A percentile compares a stretch with the other conserved stretches of the same genome.
These are phyloP conservation scores for Fregata magnificens DNA, from an alignment of 2,113 vertebrate genomes.

Conservation along the genomic window DNA sequence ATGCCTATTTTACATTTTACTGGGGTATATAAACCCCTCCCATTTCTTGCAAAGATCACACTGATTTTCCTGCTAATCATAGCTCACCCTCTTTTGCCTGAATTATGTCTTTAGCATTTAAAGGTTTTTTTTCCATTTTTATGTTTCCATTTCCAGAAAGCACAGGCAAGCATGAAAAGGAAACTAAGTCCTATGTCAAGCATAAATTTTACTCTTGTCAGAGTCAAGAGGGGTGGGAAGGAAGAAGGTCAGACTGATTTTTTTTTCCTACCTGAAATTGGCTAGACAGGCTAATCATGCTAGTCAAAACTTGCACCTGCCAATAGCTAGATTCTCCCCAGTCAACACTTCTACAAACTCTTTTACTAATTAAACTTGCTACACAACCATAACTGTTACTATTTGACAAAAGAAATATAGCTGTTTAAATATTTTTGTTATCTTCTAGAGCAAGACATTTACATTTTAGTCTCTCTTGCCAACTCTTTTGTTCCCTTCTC, in stretches of 20 bases:
- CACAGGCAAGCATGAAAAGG: not conserved
- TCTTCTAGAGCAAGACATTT: not conserved
- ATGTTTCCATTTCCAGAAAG: not conserved
- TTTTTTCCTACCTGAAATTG: not conserved
- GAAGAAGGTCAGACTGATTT: not conserved
- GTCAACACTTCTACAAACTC: not conserved
- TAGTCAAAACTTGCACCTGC: not conserved
- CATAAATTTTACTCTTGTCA: not conserved
- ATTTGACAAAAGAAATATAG: not conserved
- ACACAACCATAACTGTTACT: accelerated
- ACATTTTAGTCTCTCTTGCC: not conserved
- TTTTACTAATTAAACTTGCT: not conserved
- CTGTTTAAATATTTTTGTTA: not conserved
- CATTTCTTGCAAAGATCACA: not conserved
- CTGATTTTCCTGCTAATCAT: not conserved
- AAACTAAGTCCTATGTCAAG: not conserved
- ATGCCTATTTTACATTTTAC: not conserved
- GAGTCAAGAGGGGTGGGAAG: not conserved
- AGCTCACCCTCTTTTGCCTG: not conserved
- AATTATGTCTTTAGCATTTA: not conserved
- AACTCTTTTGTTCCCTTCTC: not conserved
- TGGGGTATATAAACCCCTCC: not conserved
- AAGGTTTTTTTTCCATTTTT: not conserved
- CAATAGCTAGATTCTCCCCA: not conserved
- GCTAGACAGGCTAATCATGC: not conserved